phyloP scores from a whole-genome alignment of 37 sponge, comb jelly and placozoan species.

The Halisarca cf. caerulea region DNA sequence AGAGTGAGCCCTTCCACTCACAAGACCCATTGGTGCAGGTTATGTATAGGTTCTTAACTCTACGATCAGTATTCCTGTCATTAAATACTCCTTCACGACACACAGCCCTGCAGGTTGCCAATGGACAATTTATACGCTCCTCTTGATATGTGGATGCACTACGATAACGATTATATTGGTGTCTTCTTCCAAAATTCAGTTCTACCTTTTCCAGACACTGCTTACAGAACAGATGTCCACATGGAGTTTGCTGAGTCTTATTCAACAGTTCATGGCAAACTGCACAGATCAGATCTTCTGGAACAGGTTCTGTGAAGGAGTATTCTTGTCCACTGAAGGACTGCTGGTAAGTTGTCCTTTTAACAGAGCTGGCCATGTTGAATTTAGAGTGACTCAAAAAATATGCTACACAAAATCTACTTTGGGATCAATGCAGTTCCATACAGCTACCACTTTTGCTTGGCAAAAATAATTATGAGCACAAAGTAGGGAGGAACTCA shows the following conservation, averaged over 20 bases:
- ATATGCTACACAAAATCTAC: too few relatives aligned
- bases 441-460: too few relatives aligned
- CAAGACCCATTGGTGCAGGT: background rate
- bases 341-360: too few relatives aligned
- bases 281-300: background rate
- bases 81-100: background rate
- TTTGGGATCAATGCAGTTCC: too few relatives aligned
- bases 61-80: background rate
- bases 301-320: background rate
- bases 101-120: background rate
- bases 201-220: background rate
- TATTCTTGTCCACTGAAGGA: slow-evolving; percentile 1
- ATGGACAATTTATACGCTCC: background rate
- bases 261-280: background rate
- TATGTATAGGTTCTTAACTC: background rate
- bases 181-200: background rate
- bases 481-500: too few relatives aligned
- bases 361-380: too few relatives aligned
- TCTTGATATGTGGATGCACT: background rate
- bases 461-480: too few relatives aligned
- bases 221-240: slow-evolving; percentile 3
- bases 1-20: background rate
- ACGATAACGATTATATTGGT: background rate
- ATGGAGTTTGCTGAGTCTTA: background rate
- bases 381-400: too few relatives aligned